Evolutionary conservation across 2,797 vertebrate species (phyloP).

Genomic region (Salarias fasciatus): DNA sequence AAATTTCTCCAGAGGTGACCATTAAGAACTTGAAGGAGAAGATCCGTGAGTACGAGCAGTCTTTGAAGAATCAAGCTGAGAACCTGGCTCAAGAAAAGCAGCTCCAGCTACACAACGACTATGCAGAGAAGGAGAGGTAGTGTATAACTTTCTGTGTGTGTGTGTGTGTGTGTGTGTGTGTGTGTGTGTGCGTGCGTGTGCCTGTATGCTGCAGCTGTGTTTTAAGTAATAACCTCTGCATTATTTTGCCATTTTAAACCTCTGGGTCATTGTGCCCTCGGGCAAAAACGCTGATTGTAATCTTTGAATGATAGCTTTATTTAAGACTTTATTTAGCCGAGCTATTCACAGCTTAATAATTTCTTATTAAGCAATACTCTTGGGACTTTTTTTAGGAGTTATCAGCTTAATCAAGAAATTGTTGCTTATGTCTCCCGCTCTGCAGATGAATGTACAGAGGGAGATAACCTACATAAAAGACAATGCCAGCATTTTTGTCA

Average conservation of each 20-base stretch:
- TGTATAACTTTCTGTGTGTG: not conserved
- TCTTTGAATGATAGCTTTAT: slow-evolving; percentile 37
- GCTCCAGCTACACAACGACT: slow-evolving; percentile 97
- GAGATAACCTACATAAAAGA: slow-evolving; percentile 41
- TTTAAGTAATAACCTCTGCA: slow-evolving; percentile 36
- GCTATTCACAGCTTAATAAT: slow-evolving; percentile 41
- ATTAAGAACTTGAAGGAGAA: slow-evolving; percentile 99
- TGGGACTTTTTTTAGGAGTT: slow-evolving; percentile 11
- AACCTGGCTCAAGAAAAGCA: slow-evolving; percentile 96
- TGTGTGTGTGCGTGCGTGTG: not conserved
- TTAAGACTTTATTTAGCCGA: slow-evolving; percentile 40
- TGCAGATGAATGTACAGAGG: slow-evolving; percentile 35
- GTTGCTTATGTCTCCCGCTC: slow-evolving; percentile 18
- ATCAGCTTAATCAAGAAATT: slow-evolving; percentile 47
- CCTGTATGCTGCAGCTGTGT: slow-evolving; percentile 4
- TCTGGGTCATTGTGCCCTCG: slow-evolving; percentile 33
- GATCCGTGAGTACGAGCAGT: slow-evolving; percentile 98
- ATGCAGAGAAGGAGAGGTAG: slow-evolving; percentile 97
- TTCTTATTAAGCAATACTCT: slow-evolving; percentile 25
- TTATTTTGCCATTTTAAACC: slow-evolving; percentile 48
- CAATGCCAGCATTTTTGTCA: slow-evolving; percentile 51
- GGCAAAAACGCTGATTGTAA: slow-evolving; percentile 42
- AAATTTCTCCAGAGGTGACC: slow-evolving; percentile 89
- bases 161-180: slow-evolving; percentile 2
- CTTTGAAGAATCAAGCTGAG: slow-evolving; percentile 95